A percentile compares a stretch with the other conserved stretches of the same genome.
Evolutionary conservation across 2,888 invertebrate genomes (phyloP).

Genomic region (Nomada ruficornis): DNA sequence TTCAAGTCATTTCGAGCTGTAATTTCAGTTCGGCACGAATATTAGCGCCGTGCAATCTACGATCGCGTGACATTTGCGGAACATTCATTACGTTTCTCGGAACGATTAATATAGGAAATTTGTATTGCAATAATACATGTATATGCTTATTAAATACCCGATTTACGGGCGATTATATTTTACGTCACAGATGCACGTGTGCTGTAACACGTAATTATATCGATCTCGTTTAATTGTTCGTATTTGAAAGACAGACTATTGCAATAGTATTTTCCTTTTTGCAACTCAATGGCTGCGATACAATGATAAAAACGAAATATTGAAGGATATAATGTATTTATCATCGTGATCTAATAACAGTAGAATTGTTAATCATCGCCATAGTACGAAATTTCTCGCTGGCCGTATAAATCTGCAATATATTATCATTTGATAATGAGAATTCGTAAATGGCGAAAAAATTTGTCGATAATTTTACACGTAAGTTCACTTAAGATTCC

Average conservation of each 20-base stretch:
- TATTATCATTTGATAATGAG: not conserved
- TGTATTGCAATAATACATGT: not conserved
- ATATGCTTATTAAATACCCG: conserved; percentile 6
- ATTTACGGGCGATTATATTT: conserved; percentile 31
- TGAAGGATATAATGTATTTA: not conserved
- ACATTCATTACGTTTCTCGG: not conserved
- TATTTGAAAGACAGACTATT: not conserved
- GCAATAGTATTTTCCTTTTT: not conserved
- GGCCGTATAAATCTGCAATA: not conserved
- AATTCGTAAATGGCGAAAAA: not conserved
- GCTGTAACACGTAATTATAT: conserved; percentile 29
- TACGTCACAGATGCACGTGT: conserved; percentile 35
- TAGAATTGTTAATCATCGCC: not conserved
- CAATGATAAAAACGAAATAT: not conserved
- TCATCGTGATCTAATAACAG: not conserved
- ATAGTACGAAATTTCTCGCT: not conserved
- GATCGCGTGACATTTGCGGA: not conserved
- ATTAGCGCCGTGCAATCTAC: not conserved
- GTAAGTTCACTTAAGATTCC: not conserved
- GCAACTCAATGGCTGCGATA: not conserved
- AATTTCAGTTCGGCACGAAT: not conserved
- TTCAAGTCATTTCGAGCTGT: not conserved
- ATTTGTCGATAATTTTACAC: conserved; percentile 12
- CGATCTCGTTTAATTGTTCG: not conserved
- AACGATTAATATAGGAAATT: not conserved